Conservation (phyloP, 2,113 vertebrate genomes). For the Calyptommatus sinebrachiatus region DNA sequence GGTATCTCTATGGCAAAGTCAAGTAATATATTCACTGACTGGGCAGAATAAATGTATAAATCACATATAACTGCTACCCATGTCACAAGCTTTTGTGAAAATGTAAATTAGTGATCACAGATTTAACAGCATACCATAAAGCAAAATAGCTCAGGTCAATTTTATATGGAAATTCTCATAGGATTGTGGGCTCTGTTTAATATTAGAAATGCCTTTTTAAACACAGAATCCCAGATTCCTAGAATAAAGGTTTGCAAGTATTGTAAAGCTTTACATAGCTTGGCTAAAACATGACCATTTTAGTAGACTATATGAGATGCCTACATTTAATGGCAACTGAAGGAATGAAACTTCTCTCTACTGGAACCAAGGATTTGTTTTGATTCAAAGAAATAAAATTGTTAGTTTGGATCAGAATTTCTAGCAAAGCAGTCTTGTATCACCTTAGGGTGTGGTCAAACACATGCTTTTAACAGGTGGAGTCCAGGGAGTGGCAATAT, state of each 20-base stretch:
- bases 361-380: no score
- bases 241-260: constrained; percentile 1
- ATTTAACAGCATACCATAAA: neutral
- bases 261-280: neutral
- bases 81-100: neutral
- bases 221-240: neutral
- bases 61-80: neutral
- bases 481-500: no score
- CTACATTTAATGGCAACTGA: neutral
- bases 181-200: neutral
- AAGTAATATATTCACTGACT: neutral
- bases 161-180: neutral
- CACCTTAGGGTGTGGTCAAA: no score
- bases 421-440: no score
- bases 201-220: neutral
- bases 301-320: neutral
- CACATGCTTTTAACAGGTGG: no score
- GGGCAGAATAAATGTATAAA: neutral
- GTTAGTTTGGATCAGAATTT: no score
- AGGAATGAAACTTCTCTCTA: no score
- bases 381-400: no score
- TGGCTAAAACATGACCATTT: neutral
- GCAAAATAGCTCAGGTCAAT: neutral
- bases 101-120: neutral
- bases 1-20: neutral